phyloP scores from a whole-genome alignment of 1,140 invertebrate genomes.

The Cylas formicarius region DNA sequence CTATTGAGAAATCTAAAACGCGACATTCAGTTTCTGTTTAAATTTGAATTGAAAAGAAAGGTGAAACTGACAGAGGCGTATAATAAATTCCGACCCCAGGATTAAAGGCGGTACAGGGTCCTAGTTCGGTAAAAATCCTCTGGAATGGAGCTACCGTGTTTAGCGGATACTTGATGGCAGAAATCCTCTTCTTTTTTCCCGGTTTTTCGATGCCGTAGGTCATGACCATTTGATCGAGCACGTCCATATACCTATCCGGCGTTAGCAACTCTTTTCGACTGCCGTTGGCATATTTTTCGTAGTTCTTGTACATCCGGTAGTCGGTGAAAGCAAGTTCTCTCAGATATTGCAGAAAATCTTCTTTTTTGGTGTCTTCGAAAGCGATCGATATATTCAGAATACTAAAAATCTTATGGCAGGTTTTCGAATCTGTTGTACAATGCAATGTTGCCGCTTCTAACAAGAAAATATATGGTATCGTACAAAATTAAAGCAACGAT shows the following conservation, averaged over 20 bases:
- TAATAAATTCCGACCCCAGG: slow-evolving; percentile 16
- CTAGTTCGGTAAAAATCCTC: slow-evolving; percentile 13
- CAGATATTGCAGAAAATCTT: slow-evolving; percentile 14
- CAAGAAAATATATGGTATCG: no score
- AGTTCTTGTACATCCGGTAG: slow-evolving; percentile 15
- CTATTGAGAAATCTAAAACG: no score
- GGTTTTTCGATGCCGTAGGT: not conserved
- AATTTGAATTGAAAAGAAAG: not conserved
- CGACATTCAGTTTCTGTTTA: no score
- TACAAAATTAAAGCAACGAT: no score
- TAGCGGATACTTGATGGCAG: not conserved
- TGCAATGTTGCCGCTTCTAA: no score
- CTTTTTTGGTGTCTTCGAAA: no score
- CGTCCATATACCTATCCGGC: slow-evolving; percentile 12
- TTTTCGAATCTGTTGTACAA: no score
- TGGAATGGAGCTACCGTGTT: not conserved
- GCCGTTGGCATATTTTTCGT: slow-evolving; percentile 19
- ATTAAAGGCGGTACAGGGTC: slow-evolving; percentile 17
- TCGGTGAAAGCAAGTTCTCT: slow-evolving; percentile 18
- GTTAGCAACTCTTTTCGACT: slow-evolving; percentile 13
- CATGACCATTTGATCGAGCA: slow-evolving; percentile 6
- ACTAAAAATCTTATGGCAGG: no score
- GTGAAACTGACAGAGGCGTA: slow-evolving; percentile 11
- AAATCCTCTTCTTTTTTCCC: not conserved
- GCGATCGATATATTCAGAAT: no score